Evolutionary conservation across 2,888 invertebrate species (phyloP), one percentile per base, ranked within the genome.

Genomic region (Dasysyrphus tricinctus): DNA sequence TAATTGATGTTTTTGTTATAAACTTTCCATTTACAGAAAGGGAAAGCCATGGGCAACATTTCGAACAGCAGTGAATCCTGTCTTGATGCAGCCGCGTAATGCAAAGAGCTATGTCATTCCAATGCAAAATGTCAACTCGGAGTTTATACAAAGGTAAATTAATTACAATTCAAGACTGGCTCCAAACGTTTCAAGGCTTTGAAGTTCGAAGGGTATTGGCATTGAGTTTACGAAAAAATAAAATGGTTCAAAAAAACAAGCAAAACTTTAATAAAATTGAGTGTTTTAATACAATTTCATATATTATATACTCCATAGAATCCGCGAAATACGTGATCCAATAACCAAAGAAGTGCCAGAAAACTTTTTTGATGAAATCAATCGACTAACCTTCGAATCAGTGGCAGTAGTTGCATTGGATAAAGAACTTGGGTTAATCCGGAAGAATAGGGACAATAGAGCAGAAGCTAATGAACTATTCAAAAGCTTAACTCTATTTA

Each of bases 41-140:
- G 96, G 95, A 0, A 93, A 94, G 14, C 93, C 94, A 88, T 96
- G 96, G 96, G 94, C 94, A 51, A 93, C 94, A 72, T 93, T 96
- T 88, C 93, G 96, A 19, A 94, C 94, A 0, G 94, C 94, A 80
- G 95, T 95, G 0, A 96, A 96, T 91, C 95, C 95, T 69, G 93
- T 95, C 44, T 92, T 96, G 91, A 91, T 96, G 91, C 94, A 95
- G 89, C 95, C 95, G 0, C 94, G 94, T 88, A 91, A 94, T 80
- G 93, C 94, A 1, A 94, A 93, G 89, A 90, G 93, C 1, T 95
- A 94, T 86, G 89, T 93, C 5, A 92, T 93, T 2, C 93, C 91
- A 11, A 91, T 95, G 74, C 93, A 93, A 76, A 92, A 93, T 78
- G 94, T 94, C 37, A 93, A 94, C 44, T 90, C 89, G 37, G 92